Base-by-base conservation (phyloP, 2,888 invertebrate genomes). In the Drosophila neonasuta region DNA sequence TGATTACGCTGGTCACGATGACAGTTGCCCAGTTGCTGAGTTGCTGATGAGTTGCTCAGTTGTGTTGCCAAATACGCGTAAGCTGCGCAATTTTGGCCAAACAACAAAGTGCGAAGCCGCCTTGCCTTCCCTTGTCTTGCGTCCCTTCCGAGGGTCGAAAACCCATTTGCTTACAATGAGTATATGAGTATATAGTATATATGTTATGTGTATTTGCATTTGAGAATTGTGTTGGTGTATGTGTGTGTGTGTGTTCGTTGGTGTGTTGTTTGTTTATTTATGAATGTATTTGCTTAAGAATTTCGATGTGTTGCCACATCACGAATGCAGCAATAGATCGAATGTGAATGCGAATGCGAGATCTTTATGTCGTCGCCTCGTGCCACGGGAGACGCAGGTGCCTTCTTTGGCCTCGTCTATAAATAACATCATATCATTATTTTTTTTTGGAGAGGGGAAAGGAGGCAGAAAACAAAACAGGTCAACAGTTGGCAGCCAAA, bases 41-140 rank as follows among this genome's bases (percentile, higher is more conserved):
- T 20, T 20, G 20, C 20, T 20, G 20, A 20, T 24, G 24, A 24
- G 24, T 24, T 24, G 24, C 24, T 24, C 24, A 24, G 24, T 24
- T 24, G 4, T 24, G 68, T 70, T 74, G 74, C 73, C 73, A 74
- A 73, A 73, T 73, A 70, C 52, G 71, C 46, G 61, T 56, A 59
- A 59, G 73, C 74, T 73, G 71, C 73, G 74, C 74, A 74, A 69
- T 73, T 74, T 64, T 36, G 15, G 39, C 32, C 50, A 71, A 54
- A 55, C 54, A 64, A 46, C 49, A 39, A 49, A 48, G 10, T 46
- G 71, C 7, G 48, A 54, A 52, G 56, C 70, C 55, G 20, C 52
- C 39, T 24, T 24, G 24, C 24, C 24, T 24, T 24, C 11, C 5
- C 9, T 4, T n/a, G 9, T 5, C 24, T 24, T 24, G 24, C 24